These are phyloP conservation scores for Drosophila birchii DNA, from an alignment of 2,888 invertebrate species.

Conservation along the genomic window DNA sequence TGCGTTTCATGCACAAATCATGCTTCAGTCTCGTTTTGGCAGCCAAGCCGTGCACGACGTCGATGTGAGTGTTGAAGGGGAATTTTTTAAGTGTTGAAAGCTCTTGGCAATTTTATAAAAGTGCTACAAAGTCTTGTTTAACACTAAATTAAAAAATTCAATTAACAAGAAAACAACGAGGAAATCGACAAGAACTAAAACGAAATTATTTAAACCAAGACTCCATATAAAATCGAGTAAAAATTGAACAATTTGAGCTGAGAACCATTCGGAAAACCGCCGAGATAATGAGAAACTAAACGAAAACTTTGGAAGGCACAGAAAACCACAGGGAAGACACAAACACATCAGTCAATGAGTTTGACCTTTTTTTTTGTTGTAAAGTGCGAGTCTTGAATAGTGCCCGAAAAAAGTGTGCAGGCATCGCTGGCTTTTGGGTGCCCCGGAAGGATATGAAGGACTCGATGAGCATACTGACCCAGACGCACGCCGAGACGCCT, in stretches of 20 bases:
- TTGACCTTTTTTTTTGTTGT: constrained; percentile 9
- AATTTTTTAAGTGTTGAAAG: constrained; percentile 8
- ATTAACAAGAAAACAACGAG: not conserved
- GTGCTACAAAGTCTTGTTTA: not conserved
- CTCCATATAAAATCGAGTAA: not conserved
- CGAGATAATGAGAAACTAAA: constrained; percentile 2
- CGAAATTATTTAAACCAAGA: too few relatives aligned
- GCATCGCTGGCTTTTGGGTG: constrained; percentile 1
- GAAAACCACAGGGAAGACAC: not conserved
- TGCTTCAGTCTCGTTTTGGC: constrained; percentile 82
- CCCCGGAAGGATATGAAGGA: constrained; percentile 75
- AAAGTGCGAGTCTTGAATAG: not conserved
- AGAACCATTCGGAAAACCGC: not conserved
- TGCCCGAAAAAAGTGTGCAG: not conserved
- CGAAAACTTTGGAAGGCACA: not conserved
- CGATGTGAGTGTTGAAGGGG: constrained; percentile 18
- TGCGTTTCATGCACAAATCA: constrained; percentile 65
- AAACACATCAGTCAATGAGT: not conserved
- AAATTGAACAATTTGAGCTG: not conserved
- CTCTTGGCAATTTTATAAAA: not conserved
- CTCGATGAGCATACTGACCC: constrained; percentile 83
- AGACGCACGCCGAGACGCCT: constrained; percentile 67
- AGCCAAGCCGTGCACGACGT: constrained; percentile 71
- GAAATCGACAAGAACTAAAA: too few relatives aligned
- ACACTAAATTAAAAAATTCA: not conserved